Percentiles rank a stretch among this genome's conserved stretches.
phyloP scores from a whole-genome alignment of 2,113 vertebrate genomes.

The Trogon melanurus region DNA sequence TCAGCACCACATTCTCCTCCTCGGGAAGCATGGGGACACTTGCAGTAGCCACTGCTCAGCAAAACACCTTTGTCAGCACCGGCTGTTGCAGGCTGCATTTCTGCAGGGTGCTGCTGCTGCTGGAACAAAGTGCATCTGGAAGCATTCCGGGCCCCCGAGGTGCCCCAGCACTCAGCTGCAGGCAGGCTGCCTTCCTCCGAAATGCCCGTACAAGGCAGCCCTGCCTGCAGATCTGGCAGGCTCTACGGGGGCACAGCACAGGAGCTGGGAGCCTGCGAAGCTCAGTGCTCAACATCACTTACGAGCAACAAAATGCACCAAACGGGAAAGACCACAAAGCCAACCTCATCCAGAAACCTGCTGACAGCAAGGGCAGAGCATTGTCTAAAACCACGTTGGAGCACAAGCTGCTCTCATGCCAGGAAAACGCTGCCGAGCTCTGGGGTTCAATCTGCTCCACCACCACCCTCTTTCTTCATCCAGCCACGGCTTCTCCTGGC shows the following conservation, averaged over 20 bases:
- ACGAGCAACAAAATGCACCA: background rate
- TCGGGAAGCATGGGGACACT: background rate
- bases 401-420: background rate
- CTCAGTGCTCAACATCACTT: background rate
- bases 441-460: background rate
- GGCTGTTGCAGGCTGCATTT: background rate
- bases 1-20: background rate
- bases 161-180: background rate
- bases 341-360: background rate
- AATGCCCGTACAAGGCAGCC: background rate
- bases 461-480: background rate
- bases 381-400: fast-evolving
- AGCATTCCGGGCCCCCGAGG: background rate
- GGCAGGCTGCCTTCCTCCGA: background rate
- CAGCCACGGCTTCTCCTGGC: background rate
- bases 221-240: background rate
- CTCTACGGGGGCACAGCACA: fast-evolving
- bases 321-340: background rate
- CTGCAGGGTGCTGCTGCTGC: background rate
- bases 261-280: background rate
- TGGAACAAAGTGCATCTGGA: background rate
- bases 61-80: fast-evolving
- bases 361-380: background rate
- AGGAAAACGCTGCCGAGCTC: background rate
- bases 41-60: fast-evolving